phyloP scores from a whole-genome alignment of 2,888 invertebrate species.

The Neoaliturus tenellus region DNA sequence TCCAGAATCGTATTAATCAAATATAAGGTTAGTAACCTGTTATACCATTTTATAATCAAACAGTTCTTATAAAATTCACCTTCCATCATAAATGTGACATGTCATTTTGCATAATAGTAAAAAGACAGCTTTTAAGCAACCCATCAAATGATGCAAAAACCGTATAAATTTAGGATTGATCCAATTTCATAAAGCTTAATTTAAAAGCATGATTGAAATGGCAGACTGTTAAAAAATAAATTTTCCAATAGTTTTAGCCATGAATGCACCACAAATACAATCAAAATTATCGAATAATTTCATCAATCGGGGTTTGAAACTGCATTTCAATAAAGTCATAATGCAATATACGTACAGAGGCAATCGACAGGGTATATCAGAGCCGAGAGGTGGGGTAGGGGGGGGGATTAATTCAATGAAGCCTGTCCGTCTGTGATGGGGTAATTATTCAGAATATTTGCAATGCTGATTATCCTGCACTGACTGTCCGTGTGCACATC shows the following conservation, averaged over 20 bases:
- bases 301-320: background rate
- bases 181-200: too few relatives aligned
- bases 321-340: background rate
- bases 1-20: too few relatives aligned
- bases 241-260: background rate
- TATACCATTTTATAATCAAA: too few relatives aligned
- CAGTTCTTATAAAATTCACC: too few relatives aligned
- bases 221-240: too few relatives aligned
- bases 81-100: too few relatives aligned
- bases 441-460: conserved; percentile 5
- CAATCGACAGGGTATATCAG: background rate
- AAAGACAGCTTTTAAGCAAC: too few relatives aligned
- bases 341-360: background rate
- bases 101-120: too few relatives aligned
- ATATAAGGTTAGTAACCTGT: too few relatives aligned
- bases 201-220: too few relatives aligned
- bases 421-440: background rate
- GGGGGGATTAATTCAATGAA: background rate
- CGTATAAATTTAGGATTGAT: too few relatives aligned
- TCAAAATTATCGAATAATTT: background rate
- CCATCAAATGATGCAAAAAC: too few relatives aligned
- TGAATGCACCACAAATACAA: background rate
- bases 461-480: background rate
- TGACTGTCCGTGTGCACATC: background rate
- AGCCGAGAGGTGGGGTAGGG: background rate